Conservation (phyloP, 2,888 invertebrate species). For the Tenthredo amoena region DNA sequence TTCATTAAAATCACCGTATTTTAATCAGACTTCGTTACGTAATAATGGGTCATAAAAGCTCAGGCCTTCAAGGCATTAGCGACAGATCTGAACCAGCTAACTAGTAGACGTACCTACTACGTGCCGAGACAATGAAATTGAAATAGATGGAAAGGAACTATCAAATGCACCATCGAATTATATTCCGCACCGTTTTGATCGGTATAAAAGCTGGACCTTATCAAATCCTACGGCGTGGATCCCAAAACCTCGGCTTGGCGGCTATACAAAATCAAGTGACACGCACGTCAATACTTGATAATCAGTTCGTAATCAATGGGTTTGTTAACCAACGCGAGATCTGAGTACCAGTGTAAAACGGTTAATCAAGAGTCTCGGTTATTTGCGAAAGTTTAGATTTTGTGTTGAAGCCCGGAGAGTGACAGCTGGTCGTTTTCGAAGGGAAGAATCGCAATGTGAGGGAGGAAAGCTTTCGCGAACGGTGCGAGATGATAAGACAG, state of each 20-base stretch:
- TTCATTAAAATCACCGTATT: neutral
- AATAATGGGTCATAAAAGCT: neutral
- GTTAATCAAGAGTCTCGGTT: neutral
- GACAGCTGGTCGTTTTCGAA: neutral
- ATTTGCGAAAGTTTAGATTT: neutral
- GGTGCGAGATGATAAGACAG: conserved; percentile 25
- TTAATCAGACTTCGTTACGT: neutral
- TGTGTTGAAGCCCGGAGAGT: neutral
- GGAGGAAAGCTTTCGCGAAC: conserved; percentile 1
- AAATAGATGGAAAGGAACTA: conserved; percentile 33
- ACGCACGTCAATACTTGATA: neutral
- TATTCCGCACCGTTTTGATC: conserved; percentile 1
- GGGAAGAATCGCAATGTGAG: neutral
- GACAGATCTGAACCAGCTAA: neutral
- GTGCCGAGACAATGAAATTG: conserved; percentile 45
- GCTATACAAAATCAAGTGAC: neutral
- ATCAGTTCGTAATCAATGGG: conserved; percentile 1
- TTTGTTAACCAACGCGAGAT: neutral
- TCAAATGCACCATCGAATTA: conserved; percentile 29
- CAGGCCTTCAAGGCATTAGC: neutral
- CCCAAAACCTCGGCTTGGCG: neutral
- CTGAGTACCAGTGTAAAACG: neutral
- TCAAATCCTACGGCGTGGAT: conserved; percentile 3
- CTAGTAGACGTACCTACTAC: neutral
- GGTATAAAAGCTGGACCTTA: neutral